Conservation (phyloP, 2,113 vertebrate genomes). For the Clarias batrachus region DNA sequence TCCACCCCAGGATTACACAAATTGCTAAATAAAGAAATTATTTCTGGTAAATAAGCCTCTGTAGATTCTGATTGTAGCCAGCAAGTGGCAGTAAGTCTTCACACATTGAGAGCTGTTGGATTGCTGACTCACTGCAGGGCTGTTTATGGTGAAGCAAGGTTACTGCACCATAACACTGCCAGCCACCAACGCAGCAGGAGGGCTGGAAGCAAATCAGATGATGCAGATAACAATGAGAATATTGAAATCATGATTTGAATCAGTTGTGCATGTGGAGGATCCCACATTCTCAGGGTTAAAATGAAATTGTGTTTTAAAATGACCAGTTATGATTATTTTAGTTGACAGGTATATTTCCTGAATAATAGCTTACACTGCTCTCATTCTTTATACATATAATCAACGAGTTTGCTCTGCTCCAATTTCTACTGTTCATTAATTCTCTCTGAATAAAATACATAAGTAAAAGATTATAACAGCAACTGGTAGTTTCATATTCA, state of each 20-base stretch:
- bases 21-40: background rate
- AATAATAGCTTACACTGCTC: background rate
- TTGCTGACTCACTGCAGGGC: constrained; percentile 45
- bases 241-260: background rate
- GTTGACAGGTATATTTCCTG: background rate
- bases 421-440: background rate
- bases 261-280: background rate
- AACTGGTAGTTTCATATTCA: background rate
- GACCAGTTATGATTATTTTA: background rate
- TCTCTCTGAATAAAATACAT: background rate
- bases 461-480: background rate
- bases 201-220: background rate
- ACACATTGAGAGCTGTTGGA: background rate
- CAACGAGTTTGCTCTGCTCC: background rate
- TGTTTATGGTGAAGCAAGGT: constrained; percentile 9
- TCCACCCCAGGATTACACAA: background rate
- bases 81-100: constrained; percentile 37
- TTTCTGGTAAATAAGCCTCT: background rate
- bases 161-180: constrained; percentile 40
- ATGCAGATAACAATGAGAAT: background rate
- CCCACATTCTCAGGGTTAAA: background rate
- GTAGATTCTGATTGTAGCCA: constrained; percentile 23
- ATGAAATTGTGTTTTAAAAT: background rate
- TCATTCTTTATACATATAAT: background rate
- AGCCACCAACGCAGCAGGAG: constrained; percentile 13